These are phyloP conservation scores for Antrozous pallidus DNA, from an alignment of 2,797 vertebrate genomes.

Conservation along the genomic window DNA sequence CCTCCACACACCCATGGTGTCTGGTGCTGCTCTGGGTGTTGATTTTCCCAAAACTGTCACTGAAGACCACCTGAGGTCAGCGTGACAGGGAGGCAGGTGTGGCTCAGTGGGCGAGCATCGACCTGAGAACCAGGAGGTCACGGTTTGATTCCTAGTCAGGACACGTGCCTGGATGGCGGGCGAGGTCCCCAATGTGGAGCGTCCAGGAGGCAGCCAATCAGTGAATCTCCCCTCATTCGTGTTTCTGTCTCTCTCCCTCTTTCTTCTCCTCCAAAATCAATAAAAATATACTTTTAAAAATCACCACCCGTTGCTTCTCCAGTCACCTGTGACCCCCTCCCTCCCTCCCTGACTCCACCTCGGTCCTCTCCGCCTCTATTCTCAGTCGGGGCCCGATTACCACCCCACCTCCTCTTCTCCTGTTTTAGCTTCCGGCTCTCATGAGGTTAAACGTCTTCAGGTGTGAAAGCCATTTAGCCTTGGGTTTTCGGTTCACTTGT, in stretches of 20 bases:
- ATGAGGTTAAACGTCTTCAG: not conserved
- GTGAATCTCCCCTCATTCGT: too few relatives aligned
- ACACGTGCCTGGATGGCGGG: too few relatives aligned
- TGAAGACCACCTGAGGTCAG: not conserved
- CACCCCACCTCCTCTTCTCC: not conserved
- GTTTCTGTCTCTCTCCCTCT: too few relatives aligned
- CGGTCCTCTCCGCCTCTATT: rapidly evolving
- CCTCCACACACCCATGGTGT: not conserved
- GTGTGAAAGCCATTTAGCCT: not conserved
- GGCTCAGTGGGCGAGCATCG: too few relatives aligned
- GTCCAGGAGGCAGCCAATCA: too few relatives aligned
- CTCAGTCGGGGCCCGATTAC: not conserved
- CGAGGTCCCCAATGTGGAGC: too few relatives aligned
- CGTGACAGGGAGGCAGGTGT: rapidly evolving
- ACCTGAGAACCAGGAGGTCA: too few relatives aligned
- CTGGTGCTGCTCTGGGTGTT: not conserved
- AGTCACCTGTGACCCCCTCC: too few relatives aligned
- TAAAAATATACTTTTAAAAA: too few relatives aligned
- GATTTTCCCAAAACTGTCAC: not conserved
- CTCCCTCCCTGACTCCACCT: rapidly evolving
- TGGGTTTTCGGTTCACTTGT: not conserved
- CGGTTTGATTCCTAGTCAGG: too few relatives aligned
- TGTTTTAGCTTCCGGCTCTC: not conserved
- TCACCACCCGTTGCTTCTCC: too few relatives aligned
- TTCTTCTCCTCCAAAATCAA: too few relatives aligned